Percentiles rank a stretch among this genome's conserved stretches.
Evolutionary conservation across 92 coral and sea anemone genomes (phyloP).

Genomic region (Phenganax stokvisi): DNA sequence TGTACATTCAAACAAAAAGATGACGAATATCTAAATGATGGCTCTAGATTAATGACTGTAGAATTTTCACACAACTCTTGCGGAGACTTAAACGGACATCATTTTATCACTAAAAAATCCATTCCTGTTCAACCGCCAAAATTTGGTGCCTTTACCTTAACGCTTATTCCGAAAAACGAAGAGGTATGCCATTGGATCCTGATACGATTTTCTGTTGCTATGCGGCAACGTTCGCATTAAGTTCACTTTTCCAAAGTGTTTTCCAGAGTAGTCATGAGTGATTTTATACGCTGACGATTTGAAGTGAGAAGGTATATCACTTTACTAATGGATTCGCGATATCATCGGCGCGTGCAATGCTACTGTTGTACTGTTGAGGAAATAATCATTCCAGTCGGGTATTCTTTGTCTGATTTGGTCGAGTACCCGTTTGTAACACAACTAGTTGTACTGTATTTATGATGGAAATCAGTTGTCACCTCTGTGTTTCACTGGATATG

Average conservation of each 20-base stretch:
- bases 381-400: too few species aligned
- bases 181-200: neutral
- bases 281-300: neutral
- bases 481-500: too few species aligned
- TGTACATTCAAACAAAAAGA: constrained; percentile 35
- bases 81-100: constrained; percentile 6
- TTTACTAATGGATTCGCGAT: too few species aligned
- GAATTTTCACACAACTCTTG: constrained; percentile 25
- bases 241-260: neutral
- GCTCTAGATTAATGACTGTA: constrained; percentile 30
- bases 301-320: neutral
- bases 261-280: neutral
- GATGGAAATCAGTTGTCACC: too few species aligned
- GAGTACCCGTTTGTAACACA: too few species aligned
- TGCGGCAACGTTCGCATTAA: neutral
- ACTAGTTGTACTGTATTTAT: too few species aligned
- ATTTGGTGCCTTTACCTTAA: constrained; percentile 32
- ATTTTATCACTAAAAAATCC: constrained; percentile 16
- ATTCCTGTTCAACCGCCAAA: constrained; percentile 24
- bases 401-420: too few species aligned
- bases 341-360: too few species aligned
- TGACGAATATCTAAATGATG: constrained; percentile 13
- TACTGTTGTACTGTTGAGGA: too few species aligned
- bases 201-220: neutral
- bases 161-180: constrained; percentile 26